Percentiles rank a stretch among this genome's conserved stretches.
Evolutionary conservation across 2,888 invertebrate species (phyloP).

Genomic region (Acronicta alni): DNA sequence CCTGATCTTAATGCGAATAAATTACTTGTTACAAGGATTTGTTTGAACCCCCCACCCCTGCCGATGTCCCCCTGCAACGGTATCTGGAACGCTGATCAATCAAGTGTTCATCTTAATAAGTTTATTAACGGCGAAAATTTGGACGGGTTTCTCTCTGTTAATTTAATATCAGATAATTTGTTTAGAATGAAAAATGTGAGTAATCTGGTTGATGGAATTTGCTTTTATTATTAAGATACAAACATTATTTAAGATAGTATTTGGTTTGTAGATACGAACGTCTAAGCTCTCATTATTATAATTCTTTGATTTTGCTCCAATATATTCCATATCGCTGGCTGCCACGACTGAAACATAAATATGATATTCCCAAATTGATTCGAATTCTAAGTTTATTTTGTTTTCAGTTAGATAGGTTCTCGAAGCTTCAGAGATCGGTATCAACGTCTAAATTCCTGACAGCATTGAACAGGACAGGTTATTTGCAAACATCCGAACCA

Average conservation of each 20-base stretch:
- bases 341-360: slow-evolving; percentile 24
- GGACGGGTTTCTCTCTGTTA: slow-evolving; percentile 25
- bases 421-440: slow-evolving; percentile 26
- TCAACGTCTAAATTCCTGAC: slow-evolving; percentile 35
- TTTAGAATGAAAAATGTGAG: slow-evolving; percentile 33
- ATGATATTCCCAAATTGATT: slow-evolving; percentile 26
- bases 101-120: slow-evolving; percentile 59
- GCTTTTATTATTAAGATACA: background rate
- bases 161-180: slow-evolving; percentile 43
- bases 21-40: slow-evolving; percentile 62
- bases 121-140: slow-evolving; percentile 53
- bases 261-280: slow-evolving; percentile 5
- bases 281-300: slow-evolving; percentile 3
- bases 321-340: slow-evolving; percentile 26
- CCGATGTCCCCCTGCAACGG: slow-evolving; percentile 24
- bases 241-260: background rate
- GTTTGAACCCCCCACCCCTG: slow-evolving; percentile 36
- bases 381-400: slow-evolving; percentile 25
- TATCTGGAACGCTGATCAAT: slow-evolving; percentile 57
- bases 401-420: slow-evolving; percentile 13
- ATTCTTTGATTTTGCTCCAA: slow-evolving; percentile 14
- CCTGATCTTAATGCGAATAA: slow-evolving; percentile 65
- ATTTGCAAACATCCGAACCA: slow-evolving; percentile 21
- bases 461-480: slow-evolving; percentile 28
- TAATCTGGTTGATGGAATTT: slow-evolving; percentile 11